phyloP scores from a whole-genome alignment of 2,888 invertebrate genomes.

The Lymantria dispar region DNA sequence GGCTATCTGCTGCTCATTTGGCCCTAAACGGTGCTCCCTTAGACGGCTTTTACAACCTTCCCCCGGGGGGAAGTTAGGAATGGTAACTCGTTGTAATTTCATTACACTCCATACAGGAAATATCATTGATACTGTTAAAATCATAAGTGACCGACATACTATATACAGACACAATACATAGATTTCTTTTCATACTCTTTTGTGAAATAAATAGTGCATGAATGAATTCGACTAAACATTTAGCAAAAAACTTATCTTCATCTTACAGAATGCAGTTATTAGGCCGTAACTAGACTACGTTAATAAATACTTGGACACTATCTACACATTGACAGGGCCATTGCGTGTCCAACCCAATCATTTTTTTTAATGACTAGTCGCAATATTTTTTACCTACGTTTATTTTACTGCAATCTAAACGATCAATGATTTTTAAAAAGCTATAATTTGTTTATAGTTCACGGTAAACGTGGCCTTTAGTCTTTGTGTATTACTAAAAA shows the following conservation, averaged over 20 bases:
- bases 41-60: no score
- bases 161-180: no score
- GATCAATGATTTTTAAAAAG: conserved; percentile 1
- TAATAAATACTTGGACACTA: conserved; percentile 16
- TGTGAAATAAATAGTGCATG: conserved; percentile 23
- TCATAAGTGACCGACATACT: no score
- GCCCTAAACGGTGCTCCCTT: no score
- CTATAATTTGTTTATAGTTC: conserved; percentile 2
- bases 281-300: conserved; percentile 17
- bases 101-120: no score
- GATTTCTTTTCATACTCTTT: not conserved
- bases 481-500: not conserved
- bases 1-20: no score
- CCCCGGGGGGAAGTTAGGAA: no score
- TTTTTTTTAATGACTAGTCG: conserved; percentile 12
- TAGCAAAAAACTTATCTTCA: conserved; percentile 16
- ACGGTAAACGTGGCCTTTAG: conserved; percentile 2
- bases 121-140: no score
- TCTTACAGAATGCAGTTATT: conserved; percentile 18
- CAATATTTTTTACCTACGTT: conserved; percentile 8
- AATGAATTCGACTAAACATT: conserved; percentile 16
- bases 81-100: no score
- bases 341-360: conserved; percentile 18
- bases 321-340: conserved; percentile 15
- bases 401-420: not conserved